These are phyloP conservation scores for Lucilia cuprina DNA, from an alignment of 1,140 invertebrate species.

Conservation along the genomic window DNA sequence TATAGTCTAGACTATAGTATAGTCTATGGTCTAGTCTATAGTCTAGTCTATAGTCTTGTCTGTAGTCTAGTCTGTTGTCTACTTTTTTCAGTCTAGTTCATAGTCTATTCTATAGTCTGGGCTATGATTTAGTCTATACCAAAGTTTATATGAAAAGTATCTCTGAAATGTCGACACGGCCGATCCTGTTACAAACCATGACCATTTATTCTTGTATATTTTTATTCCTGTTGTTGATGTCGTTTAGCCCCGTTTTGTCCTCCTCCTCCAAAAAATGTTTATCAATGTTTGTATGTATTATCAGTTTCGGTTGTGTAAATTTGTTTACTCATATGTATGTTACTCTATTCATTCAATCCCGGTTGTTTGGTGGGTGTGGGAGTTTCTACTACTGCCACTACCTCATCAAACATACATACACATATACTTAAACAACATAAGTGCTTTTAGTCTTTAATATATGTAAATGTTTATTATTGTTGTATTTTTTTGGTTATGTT, in stretches of 20 bases:
- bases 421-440: background rate
- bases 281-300: background rate
- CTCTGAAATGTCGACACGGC: too few species aligned
- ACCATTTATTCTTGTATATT: background rate
- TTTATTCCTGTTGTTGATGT: background rate
- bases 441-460: conserved; percentile 30
- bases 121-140: too few species aligned
- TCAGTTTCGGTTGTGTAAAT: conserved; percentile 14
- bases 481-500: background rate
- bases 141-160: too few species aligned
- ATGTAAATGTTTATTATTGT: conserved; percentile 30
- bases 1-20: too few species aligned
- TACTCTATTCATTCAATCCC: background rate
- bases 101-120: too few species aligned
- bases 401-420: background rate
- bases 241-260: background rate
- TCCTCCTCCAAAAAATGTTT: background rate
- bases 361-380: background rate
- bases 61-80: too few species aligned
- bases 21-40: too few species aligned
- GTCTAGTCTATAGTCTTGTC: too few species aligned
- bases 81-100: too few species aligned
- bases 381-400: background rate
- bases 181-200: too few species aligned
- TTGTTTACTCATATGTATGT: conserved; percentile 4